phyloP scores from a whole-genome alignment of 2,797 vertebrate genomes.

The Pempheris klunzingeri region DNA sequence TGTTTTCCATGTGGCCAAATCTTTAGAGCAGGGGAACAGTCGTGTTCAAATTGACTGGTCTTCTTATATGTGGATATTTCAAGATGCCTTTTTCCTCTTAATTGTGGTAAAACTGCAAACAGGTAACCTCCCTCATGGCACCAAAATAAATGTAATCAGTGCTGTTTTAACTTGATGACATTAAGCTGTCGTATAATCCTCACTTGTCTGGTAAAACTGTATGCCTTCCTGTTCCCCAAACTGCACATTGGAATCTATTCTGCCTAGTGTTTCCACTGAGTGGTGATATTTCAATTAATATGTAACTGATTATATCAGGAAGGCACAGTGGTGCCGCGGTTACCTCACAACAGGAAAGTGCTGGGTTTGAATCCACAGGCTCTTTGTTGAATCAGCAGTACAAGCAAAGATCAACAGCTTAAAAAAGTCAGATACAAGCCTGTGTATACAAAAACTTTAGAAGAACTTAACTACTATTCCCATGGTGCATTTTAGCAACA shows the following conservation, averaged over 20 bases:
- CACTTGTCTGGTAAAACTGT: neutral
- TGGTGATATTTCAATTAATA: neutral
- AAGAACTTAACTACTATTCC: neutral
- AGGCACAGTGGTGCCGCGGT: too few species aligned
- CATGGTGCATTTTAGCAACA: neutral
- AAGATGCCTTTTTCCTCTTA: neutral
- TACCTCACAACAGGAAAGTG: neutral
- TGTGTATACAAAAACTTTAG: too few species aligned
- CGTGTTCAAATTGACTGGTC: neutral
- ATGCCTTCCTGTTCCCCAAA: neutral
- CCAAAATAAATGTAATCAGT: neutral
- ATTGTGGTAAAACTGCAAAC: neutral
- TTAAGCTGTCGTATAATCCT: neutral
- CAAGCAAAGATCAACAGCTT: neutral
- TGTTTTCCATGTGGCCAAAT: neutral
- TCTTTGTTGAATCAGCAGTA: neutral
- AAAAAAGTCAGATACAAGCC: slow-evolving; percentile 2
- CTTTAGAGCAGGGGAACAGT: neutral
- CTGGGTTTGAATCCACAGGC: neutral
- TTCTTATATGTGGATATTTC: neutral
- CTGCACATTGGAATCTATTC: neutral
- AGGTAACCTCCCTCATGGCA: neutral
- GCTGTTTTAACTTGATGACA: neutral
- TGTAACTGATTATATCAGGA: neutral
- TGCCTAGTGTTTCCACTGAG: neutral